Conservation (phyloP, 2,888 invertebrate genomes). For the Drosophila anomalipes region DNA sequence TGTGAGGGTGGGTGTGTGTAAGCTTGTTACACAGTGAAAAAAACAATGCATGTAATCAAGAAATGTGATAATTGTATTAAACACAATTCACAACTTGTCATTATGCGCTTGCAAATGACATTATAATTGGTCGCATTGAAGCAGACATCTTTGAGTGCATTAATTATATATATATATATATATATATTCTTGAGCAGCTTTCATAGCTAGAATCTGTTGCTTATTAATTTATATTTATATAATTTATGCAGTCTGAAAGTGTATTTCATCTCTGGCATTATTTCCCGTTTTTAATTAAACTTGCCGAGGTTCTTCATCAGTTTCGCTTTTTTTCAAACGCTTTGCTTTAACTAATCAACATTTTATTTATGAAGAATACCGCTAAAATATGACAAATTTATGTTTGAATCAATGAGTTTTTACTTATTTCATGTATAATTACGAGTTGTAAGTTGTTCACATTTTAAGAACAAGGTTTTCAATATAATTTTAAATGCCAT, state of each 20-base stretch:
- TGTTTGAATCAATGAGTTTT: neutral
- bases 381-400: neutral
- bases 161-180: neutral
- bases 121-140: neutral
- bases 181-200: neutral
- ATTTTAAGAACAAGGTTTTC: no score
- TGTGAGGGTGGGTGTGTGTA: slow-evolving; percentile 4
- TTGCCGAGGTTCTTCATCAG: no score
- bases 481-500: no score
- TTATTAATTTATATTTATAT: no score
- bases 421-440: neutral
- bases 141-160: neutral
- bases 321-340: no score
- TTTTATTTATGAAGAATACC: no score
- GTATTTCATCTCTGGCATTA: no score
- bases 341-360: no score
- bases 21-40: slow-evolving; percentile 4
- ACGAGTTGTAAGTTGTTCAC: neutral
- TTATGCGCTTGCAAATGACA: neutral
- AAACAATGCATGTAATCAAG: neutral
- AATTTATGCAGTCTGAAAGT: no score
- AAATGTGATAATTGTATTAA: neutral
- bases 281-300: no score
- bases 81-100: neutral
- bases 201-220: neutral